phyloP scores from a whole-genome alignment of 2,888 invertebrate genomes.

The Lochmaea capreae region DNA sequence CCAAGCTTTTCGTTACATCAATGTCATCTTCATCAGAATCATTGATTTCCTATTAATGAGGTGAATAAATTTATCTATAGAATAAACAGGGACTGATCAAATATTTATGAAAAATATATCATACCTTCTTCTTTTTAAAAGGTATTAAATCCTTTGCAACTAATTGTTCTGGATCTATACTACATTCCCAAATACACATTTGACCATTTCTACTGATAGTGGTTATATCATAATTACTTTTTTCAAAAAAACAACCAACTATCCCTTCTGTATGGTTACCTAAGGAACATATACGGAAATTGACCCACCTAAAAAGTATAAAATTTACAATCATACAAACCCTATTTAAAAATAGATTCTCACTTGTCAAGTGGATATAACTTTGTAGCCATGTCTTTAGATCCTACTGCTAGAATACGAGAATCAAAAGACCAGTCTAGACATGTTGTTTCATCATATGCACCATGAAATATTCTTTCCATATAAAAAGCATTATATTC shows the following conservation, averaged over 20 bases:
- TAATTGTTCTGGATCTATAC: constrained; percentile 77
- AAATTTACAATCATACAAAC: neutral
- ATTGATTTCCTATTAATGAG: constrained; percentile 51
- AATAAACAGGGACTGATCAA: neutral
- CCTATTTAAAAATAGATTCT: constrained; percentile 33
- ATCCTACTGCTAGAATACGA: constrained; percentile 87
- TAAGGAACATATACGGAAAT: constrained; percentile 81
- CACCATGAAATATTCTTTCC: constrained; percentile 83
- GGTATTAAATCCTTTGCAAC: constrained; percentile 66
- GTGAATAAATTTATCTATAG: neutral
- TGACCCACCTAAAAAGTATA: constrained; percentile 66
- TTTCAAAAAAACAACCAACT: constrained; percentile 89
- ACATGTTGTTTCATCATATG: constrained; percentile 86
- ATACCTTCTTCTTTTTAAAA: constrained; percentile 67
- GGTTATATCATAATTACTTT: constrained; percentile 84
- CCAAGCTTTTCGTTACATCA: constrained; percentile 70
- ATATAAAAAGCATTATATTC: constrained; percentile 91
- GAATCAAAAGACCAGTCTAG: constrained; percentile 96
- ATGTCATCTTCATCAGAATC: constrained; percentile 79
- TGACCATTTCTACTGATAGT: constrained; percentile 88
- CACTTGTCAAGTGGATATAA: constrained; percentile 82
- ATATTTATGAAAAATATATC: neutral
- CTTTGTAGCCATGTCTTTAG: constrained; percentile 89
- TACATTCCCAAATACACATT: constrained; percentile 88
- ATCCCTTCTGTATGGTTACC: constrained; percentile 89